phyloP scores from a whole-genome alignment of 2,113 vertebrate species.

The Rhynchomys soricoides region DNA sequence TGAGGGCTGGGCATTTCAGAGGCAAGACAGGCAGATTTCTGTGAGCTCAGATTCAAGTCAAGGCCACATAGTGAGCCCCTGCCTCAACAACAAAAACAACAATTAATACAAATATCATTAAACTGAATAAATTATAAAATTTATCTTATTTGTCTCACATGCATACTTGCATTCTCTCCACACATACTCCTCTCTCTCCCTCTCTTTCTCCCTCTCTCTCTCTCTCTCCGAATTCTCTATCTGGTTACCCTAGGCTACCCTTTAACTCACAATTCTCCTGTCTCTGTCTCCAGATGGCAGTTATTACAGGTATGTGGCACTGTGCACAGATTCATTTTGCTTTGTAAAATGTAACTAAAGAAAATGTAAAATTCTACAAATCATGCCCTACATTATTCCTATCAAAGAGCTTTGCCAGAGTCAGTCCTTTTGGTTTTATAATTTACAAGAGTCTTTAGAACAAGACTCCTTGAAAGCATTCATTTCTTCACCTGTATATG shows the following conservation, averaged over 20 bases:
- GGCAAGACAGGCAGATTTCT: neutral
- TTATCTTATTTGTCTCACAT: neutral
- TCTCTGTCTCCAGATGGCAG: neutral
- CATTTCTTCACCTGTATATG: slow-evolving; percentile 22
- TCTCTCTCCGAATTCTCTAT: neutral
- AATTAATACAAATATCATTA: neutral
- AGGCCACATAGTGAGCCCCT: neutral
- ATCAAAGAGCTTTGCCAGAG: neutral
- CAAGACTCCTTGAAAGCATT: neutral
- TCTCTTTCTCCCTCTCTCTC: neutral
- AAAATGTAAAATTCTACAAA: neutral
- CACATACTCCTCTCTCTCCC: neutral
- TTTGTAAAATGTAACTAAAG: neutral
- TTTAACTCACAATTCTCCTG: neutral
- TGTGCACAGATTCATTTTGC: neutral
- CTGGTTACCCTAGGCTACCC: neutral
- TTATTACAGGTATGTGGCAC: neutral
- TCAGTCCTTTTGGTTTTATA: neutral
- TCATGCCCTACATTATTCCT: neutral
- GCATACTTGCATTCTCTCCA: neutral
- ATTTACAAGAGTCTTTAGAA: neutral
- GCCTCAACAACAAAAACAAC: neutral
- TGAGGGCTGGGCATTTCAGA: neutral
- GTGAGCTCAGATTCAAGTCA: neutral
- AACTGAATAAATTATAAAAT: neutral